A percentile compares a stretch with the other conserved stretches of the same genome.
Evolutionary conservation across 2,888 invertebrate species (phyloP).

Genomic region (Schizaphis graminum): DNA sequence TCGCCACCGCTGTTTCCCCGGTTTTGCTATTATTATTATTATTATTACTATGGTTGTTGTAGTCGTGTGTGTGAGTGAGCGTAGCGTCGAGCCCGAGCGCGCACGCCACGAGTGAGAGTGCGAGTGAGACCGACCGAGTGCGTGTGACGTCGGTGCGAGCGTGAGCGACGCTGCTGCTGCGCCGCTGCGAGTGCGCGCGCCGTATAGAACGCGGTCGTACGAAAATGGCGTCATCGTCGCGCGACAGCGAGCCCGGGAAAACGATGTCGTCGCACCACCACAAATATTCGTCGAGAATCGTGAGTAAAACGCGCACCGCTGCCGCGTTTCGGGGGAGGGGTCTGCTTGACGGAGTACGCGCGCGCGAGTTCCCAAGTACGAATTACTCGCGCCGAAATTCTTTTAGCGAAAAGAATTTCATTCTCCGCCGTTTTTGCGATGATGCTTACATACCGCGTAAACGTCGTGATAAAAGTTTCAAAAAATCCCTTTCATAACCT

Average conservation of each 20-base stretch:
- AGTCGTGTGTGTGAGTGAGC: not conserved
- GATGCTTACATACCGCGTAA: not conserved
- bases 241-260: conserved; percentile 41
- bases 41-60: not conserved
- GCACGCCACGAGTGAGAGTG: not conserved
- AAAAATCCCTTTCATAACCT: not conserved
- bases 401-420: not conserved
- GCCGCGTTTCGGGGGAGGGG: not conserved
- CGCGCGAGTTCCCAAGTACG: not conserved
- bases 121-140: not conserved
- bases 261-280: not conserved
- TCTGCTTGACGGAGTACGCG: not conserved
- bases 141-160: not conserved
- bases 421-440: not conserved
- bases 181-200: conserved; percentile 41
- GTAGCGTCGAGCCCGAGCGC: not conserved
- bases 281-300: conserved; percentile 60
- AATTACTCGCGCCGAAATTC: not conserved
- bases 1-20: not conserved
- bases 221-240: conserved; percentile 57
- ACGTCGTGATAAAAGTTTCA: not conserved
- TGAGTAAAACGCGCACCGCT: not conserved
- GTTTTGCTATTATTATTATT: not conserved
- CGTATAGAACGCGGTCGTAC: not conserved
- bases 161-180: not conserved